Conservation (phyloP, 1,140 invertebrate genomes). For the Atta texana region DNA sequence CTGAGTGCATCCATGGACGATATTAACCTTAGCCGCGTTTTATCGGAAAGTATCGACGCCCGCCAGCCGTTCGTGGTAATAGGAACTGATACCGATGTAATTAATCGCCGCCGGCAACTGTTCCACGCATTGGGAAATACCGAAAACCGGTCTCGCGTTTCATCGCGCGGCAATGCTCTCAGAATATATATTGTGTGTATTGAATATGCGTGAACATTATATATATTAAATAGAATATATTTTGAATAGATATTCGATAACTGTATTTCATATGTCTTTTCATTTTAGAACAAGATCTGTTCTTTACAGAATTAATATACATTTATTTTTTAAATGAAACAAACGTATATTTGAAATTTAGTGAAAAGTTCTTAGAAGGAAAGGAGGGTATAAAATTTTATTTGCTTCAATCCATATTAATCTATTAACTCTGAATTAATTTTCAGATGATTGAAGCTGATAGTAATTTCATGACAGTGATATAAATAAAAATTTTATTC, state of each 20-base stretch:
- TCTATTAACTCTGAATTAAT: too few relatives aligned
- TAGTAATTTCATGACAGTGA: too few relatives aligned
- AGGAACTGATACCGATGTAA: constrained; percentile 49
- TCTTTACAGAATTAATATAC: too few relatives aligned
- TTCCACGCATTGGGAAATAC: constrained; percentile 32
- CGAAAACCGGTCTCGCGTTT: constrained; percentile 18
- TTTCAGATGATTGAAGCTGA: too few relatives aligned
- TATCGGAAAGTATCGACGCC: constrained; percentile 61
- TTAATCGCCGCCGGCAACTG: constrained; percentile 37
- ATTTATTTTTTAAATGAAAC: too few relatives aligned
- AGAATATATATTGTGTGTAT: neutral
- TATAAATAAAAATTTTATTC: too few relatives aligned
- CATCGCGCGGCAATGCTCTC: constrained; percentile 4
- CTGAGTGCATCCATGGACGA: constrained; percentile 60
- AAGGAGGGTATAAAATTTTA: too few relatives aligned
- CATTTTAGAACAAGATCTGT: neutral
- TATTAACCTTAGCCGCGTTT: constrained; percentile 60
- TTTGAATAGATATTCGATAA: neutral
- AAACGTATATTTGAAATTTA: too few relatives aligned
- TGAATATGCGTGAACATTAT: neutral
- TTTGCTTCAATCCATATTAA: too few relatives aligned
- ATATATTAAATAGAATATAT: too few relatives aligned
- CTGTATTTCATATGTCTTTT: neutral
- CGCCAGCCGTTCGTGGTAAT: constrained; percentile 45
- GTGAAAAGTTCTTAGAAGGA: too few relatives aligned